Evolutionary conservation across 92 coral and sea anemone genomes (phyloP), one percentile per base, ranked within the genome.

Genomic region (Epizoanthus scotinus): DNA sequence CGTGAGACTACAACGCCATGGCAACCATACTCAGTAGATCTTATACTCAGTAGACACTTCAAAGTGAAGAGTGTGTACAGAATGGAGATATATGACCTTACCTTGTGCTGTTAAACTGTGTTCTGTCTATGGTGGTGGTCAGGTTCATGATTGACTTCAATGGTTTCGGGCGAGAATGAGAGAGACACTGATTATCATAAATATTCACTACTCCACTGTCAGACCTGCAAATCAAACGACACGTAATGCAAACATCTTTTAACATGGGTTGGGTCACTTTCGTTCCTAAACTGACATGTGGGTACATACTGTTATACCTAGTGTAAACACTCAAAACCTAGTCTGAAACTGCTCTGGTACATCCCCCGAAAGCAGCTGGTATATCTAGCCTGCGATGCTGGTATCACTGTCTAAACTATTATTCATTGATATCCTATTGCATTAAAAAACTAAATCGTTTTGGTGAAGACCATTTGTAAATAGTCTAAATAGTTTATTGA

Each of bases 181-280:
- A 79, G 72, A 91, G 85, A 73, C 94, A 87, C 78, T 88, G 91
- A 36, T 83, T 82, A 59, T 95, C 98, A 72, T 95, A 95, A 8
- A 95, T 77, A 63, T 95, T 95, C 6, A 95, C 99, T 29, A 95
- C 94, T 19, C 99, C 99, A 80, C 98, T 93, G 71, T 93, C 98
- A 71, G 99, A 95, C 26, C 99, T 95, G 83, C 42, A 85, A 25
- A 71, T 17, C 44, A 24, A 15, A 62, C 56, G 40, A 10, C 15
- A 10, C 13, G 1, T 42, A 2, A 22, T 21, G 55, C 25, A 12
- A 42, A 7, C 21, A 14, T 15, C 8, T 36, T 14, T 15, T 28
- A 20, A 36, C 52, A 42, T 4, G 28, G 21, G n/a, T 34, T 40
- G 12, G 15, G 28, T 26, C 13, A 10, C 8, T 63, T 15, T 63